These are phyloP conservation scores for Noctua janthina DNA, from an alignment of 2,888 invertebrate genomes.

Conservation along the genomic window DNA sequence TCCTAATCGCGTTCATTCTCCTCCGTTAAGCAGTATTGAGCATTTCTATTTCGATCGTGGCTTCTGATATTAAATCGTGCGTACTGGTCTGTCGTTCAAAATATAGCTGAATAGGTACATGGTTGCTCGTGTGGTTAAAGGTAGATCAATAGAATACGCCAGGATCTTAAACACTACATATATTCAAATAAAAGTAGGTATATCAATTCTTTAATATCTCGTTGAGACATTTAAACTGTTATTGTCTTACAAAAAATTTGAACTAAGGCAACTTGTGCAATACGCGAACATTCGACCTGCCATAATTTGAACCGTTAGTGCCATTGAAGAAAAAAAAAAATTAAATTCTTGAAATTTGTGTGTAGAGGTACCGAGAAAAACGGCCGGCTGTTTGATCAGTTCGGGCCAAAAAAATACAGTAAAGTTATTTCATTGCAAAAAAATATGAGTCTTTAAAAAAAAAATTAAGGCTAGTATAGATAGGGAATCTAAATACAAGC, in stretches of 20 bases:
- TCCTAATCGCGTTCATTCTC: too few relatives aligned
- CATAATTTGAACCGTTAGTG: background rate
- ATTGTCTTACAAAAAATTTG: background rate
- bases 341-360: background rate
- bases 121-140: background rate
- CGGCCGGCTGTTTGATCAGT: background rate
- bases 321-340: background rate
- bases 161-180: background rate
- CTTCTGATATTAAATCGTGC: background rate
- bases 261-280: background rate
- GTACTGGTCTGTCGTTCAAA: background rate
- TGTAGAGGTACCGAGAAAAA: background rate
- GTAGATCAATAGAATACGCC: background rate
- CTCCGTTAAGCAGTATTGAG: background rate
- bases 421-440: background rate
- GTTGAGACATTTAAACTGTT: background rate
- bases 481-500: background rate
- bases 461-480: background rate
- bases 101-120: background rate
- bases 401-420: background rate
- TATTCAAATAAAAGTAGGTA: too few relatives aligned
- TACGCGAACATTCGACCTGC: background rate
- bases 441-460: background rate
- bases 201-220: background rate
- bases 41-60: background rate